Percentiles rank a stretch among this genome's conserved stretches.
These are phyloP conservation scores for Patella depressa DNA, from an alignment of 2,888 invertebrate species.

Conservation along the genomic window DNA sequence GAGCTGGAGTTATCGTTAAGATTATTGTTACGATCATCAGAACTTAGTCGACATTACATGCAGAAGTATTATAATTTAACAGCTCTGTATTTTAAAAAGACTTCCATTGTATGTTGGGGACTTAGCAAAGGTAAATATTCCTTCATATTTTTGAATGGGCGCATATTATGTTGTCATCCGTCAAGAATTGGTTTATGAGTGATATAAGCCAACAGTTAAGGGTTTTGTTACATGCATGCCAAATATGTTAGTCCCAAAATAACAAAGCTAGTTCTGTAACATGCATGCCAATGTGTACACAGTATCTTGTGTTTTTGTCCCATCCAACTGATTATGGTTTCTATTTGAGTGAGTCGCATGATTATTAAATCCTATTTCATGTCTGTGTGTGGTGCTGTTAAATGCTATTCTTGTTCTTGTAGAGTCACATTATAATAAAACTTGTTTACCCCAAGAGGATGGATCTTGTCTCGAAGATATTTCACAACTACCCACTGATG, in stretches of 20 bases:
- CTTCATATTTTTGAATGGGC: neutral
- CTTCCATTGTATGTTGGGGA: constrained; percentile 50
- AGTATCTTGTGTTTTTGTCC: too few species aligned
- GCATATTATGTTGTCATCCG: too few species aligned
- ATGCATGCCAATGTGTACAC: too few species aligned
- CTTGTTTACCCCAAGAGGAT: constrained; percentile 56
- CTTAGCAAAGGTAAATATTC: constrained; percentile 29
- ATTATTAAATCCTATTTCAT: too few species aligned
- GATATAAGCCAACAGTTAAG: too few species aligned
- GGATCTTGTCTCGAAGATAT: constrained; percentile 44
- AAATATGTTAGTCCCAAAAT: too few species aligned
- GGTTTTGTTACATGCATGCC: too few species aligned
- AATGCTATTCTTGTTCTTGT: neutral
- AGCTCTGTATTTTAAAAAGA: constrained; percentile 36
- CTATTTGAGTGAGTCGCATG: too few species aligned
- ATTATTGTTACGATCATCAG: constrained; percentile 47
- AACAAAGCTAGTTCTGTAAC: too few species aligned
- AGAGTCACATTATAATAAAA: constrained; percentile 28
- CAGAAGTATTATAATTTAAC: constrained; percentile 49
- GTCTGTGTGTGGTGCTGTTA: too few species aligned
- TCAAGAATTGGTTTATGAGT: too few species aligned
- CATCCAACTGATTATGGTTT: too few species aligned
- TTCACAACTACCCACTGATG: neutral
- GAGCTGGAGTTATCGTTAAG: constrained; percentile 50
- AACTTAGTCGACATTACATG: constrained; percentile 46